Evolutionary conservation across 1,140 invertebrate genomes (phyloP), one percentile per base, ranked within the genome.

Genomic region (Megathymus violae): DNA sequence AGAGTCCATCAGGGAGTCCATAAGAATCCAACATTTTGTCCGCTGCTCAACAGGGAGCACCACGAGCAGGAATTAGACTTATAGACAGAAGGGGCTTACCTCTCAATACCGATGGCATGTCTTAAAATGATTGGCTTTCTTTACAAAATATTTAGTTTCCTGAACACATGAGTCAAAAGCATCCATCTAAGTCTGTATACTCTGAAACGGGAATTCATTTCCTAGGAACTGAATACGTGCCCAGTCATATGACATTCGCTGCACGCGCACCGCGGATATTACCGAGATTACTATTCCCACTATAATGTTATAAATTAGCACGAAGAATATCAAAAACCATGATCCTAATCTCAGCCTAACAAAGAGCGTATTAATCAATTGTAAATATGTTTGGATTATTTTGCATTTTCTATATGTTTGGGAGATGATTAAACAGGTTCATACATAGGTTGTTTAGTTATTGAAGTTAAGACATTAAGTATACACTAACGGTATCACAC

Each of bases 241-340:
- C 10, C 15, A 10, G 40, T 44, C 31, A 46, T 59, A 27, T 27
- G 27, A 47, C 25, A 70, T 74, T 76, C 67, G 13, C 43, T 38
- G 63, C 69, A 71, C 62, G 68, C 51, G 54, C 63, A 69, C 59
- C 48, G 43, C 60, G 61, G 50, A 48, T 34, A 62, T 59, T 61
- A 69, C 41, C 60, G 56, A 69, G 69, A 76, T 80, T 80, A 79
- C 73, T 83, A 79, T 83, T 83, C 76, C 74, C 64, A 63, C 78
- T 48, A 36, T 43, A 72, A 74, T 73, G 79, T 82, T 74, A 82
- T 80, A 80, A 82, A 79, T 80, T 69, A 69, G 58, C 66, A 77
- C 76, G 70, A 77, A 59, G 74, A 59, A 69, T 78, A 78, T 67
- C 67, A 71, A 72, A 69, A 74, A 71, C 65, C 56, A 58, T 65